phyloP scores from a whole-genome alignment of 1,140 invertebrate species.

The Anoplophora glabripennis region DNA sequence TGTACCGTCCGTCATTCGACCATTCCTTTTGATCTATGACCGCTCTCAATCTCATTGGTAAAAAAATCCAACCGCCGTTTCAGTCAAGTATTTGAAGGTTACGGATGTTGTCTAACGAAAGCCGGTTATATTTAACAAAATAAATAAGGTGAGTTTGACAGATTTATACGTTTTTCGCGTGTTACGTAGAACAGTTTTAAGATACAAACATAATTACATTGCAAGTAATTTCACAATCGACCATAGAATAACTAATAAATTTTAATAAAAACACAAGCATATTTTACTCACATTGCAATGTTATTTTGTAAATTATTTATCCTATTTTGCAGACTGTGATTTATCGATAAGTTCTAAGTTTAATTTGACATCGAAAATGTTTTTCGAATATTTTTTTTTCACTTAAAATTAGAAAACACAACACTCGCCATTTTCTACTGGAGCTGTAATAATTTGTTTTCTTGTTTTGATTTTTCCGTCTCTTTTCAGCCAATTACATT shows the following conservation, averaged over 20 bases:
- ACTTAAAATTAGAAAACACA: slow-evolving; percentile 11
- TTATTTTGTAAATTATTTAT: too few relatives aligned
- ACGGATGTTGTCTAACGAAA: not conserved
- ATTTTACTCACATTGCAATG: too few relatives aligned
- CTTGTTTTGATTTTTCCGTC: slow-evolving; percentile 1
- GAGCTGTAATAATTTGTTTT: slow-evolving; percentile 9
- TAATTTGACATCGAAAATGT: too few relatives aligned
- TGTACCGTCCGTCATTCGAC: not conserved
- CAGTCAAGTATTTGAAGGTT: slow-evolving; percentile 2
- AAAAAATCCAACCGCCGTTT: slow-evolving; percentile 7
- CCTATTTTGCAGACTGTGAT: too few relatives aligned
- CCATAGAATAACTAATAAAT: too few relatives aligned
- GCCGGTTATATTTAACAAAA: not conserved
- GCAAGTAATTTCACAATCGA: too few relatives aligned
- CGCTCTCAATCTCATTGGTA: slow-evolving; percentile 5
- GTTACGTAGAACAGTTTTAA: too few relatives aligned
- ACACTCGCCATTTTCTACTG: slow-evolving; percentile 23
- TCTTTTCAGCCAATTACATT: slow-evolving; percentile 3
- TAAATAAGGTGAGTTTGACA: not conserved
- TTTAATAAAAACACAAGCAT: too few relatives aligned
- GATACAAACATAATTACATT: too few relatives aligned
- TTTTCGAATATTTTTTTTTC: slow-evolving; percentile 5
- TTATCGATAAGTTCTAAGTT: too few relatives aligned
- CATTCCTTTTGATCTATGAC: slow-evolving; percentile 3
- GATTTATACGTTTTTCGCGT: too few relatives aligned